Conservation (phyloP, 92 coral and sea anemone species). For the Zoanthus sociatus region DNA sequence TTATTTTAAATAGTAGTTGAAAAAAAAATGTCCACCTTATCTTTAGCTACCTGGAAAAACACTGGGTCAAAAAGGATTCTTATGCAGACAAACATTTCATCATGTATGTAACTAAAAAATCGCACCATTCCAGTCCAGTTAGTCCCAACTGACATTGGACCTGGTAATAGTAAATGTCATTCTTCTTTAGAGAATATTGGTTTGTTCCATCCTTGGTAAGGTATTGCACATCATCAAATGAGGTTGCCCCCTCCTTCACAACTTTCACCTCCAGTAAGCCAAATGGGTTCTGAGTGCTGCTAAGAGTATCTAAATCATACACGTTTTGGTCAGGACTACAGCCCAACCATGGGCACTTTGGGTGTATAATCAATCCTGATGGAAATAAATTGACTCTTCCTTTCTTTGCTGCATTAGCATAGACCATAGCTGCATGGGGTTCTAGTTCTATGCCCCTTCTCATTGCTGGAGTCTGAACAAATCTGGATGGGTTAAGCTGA, state of each 20-base stretch:
- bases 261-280: constrained; percentile 58
- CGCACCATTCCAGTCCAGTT: constrained; percentile 61
- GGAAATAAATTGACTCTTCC: constrained; percentile 56
- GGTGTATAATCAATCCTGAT: constrained; percentile 50
- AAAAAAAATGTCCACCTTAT: constrained; percentile 41
- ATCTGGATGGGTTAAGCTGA: constrained; percentile 58
- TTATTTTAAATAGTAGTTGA: constrained; percentile 35
- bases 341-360: constrained; percentile 76
- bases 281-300: constrained; percentile 36
- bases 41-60: constrained; percentile 46
- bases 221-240: constrained; percentile 52
- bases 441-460: constrained; percentile 62
- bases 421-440: constrained; percentile 52
- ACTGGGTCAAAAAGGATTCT: constrained; percentile 23
- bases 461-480: constrained; percentile 54
- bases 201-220: constrained; percentile 43
- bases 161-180: constrained; percentile 49
- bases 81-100: constrained; percentile 1
- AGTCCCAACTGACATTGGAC: constrained; percentile 62
- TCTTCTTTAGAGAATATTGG: constrained; percentile 35
- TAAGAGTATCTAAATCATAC: constrained; percentile 51
- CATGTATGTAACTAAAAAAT: constrained; percentile 56
- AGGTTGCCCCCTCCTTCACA: constrained; percentile 53
- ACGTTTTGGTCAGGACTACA: constrained; percentile 68
- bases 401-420: constrained; percentile 48